Evolutionary conservation across 2,888 invertebrate genomes (phyloP).

Genomic region (Drosophila bunnanda): DNA sequence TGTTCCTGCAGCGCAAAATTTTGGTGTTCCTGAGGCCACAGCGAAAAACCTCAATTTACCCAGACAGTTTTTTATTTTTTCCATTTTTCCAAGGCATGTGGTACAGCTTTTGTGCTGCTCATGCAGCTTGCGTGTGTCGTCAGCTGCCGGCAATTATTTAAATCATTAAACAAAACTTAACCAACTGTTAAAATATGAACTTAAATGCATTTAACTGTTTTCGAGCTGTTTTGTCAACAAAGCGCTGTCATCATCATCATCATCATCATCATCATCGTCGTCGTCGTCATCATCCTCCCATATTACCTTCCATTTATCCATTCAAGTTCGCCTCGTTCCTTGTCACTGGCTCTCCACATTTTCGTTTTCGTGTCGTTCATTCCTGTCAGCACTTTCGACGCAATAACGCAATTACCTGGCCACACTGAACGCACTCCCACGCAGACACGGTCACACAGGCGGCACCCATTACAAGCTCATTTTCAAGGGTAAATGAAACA

Average conservation of each 20-base stretch:
- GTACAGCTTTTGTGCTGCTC: neutral
- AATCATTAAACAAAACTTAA: conserved; percentile 81
- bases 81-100: neutral
- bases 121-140: conserved; percentile 18
- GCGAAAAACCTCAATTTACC: conserved; percentile 26
- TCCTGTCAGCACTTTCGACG: conserved; percentile 76
- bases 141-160: conserved; percentile 69
- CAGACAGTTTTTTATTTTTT: conserved; percentile 9
- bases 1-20: conserved; percentile 75
- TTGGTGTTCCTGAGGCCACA: conserved; percentile 53
- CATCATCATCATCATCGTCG: conserved; percentile 42
- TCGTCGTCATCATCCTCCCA: conserved; percentile 43
- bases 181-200: conserved; percentile 83
- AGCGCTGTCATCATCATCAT: conserved; percentile 66
- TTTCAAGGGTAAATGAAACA: neutral
- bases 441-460: conserved; percentile 16
- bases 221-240: conserved; percentile 76
- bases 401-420: conserved; percentile 72
- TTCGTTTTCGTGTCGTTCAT: conserved; percentile 46
- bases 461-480: neutral
- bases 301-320: conserved; percentile 20
- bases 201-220: conserved; percentile 82
- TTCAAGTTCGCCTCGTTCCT: conserved; percentile 34
- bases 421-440: conserved; percentile 46
- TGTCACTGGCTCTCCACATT: conserved; percentile 38